Base-by-base conservation (phyloP, 2,797 vertebrate genomes). In the Florisuga fusca region DNA sequence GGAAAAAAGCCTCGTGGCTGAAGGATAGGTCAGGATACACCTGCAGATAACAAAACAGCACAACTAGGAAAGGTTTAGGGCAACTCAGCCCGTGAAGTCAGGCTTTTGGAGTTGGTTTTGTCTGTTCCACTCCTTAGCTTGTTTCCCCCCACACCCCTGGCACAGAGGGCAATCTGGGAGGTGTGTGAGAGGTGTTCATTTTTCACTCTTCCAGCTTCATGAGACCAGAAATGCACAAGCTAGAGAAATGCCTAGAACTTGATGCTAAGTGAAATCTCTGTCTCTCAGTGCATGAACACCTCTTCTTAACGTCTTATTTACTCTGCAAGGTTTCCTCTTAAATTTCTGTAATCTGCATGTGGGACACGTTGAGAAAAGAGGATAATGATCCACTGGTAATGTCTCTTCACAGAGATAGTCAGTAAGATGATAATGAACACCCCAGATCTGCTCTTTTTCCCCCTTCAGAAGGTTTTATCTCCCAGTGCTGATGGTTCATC, bases 361-460 rank as follows among this genome's bases (percentile, higher is more conserved):
- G 54, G 67, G 62, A 68, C 41, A 34, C 23, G 18, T 2, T 46
- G 64, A n/a, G 77, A 5, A 7, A 45, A 54, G 38, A n/a, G n/a
- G n/a, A 8, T 7, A 14, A 31, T 1, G 7, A 12, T 34, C 12
- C 7, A 34, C 5, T 14, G 75, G 3, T 0, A 0, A 4, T n/a
- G 57, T 9, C 41, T 63, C 36, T 41, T 46, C 29, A 4, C 45
- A n/a, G 68, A 34, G 27, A 7, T 31, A 34, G 63, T 12, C 20
- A 36, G 15, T 8, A 16, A 5, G 6, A 10, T 21, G 54, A 46
- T 13, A 64, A 26, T 18, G 6, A 6, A 3, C 1, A 33, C 26
- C 51, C 41, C 46, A 26, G 59, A 20, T 7, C 7, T n/a, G 55
- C n/a, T 17, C 62, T 22, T 34, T 18, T 33, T 64, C 4, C 10